Percentiles rank a stretch among this genome's conserved stretches.
Evolutionary conservation across 2,797 vertebrate genomes (phyloP).

Genomic region (Etheostoma perlongum): DNA sequence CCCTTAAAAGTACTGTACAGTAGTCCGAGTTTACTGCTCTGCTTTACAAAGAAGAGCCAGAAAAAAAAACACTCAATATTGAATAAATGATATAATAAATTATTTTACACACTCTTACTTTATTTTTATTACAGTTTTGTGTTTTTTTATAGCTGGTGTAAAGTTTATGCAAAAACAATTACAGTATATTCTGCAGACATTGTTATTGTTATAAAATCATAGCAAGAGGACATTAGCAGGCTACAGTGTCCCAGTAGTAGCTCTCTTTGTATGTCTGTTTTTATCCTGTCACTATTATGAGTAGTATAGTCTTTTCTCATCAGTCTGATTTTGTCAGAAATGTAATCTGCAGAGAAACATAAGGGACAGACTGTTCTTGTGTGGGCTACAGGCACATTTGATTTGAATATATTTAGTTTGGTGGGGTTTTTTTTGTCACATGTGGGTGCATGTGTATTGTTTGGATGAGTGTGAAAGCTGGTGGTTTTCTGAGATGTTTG

Average conservation of each 20-base stretch:
- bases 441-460: slow-evolving; percentile 57
- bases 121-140: slow-evolving; percentile 8
- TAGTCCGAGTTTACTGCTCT: not conserved
- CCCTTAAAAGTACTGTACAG: not conserved
- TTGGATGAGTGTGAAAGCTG: slow-evolving; percentile 49
- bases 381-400: slow-evolving; percentile 38
- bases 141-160: slow-evolving; percentile 20
- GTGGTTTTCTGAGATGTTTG: slow-evolving; percentile 50
- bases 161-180: slow-evolving; percentile 30
- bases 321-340: slow-evolving; percentile 35
- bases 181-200: not conserved
- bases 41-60: slow-evolving; percentile 7
- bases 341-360: slow-evolving; percentile 45
- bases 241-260: not conserved
- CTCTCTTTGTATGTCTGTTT: not conserved
- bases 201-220: not conserved
- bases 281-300: slow-evolving; percentile 14
- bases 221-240: not conserved
- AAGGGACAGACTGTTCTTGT: slow-evolving; percentile 52
- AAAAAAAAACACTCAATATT: slow-evolving; percentile 21
- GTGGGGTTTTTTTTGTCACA: slow-evolving; percentile 42
- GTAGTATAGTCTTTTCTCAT: slow-evolving; percentile 27
- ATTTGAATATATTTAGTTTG: slow-evolving; percentile 50
- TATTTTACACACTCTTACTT: slow-evolving; percentile 4
- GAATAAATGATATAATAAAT: slow-evolving; percentile 12